Evolutionary conservation across 2,797 vertebrate species (phyloP), one percentile per base, ranked within the genome.

Genomic region (Gobio occitaniae): DNA sequence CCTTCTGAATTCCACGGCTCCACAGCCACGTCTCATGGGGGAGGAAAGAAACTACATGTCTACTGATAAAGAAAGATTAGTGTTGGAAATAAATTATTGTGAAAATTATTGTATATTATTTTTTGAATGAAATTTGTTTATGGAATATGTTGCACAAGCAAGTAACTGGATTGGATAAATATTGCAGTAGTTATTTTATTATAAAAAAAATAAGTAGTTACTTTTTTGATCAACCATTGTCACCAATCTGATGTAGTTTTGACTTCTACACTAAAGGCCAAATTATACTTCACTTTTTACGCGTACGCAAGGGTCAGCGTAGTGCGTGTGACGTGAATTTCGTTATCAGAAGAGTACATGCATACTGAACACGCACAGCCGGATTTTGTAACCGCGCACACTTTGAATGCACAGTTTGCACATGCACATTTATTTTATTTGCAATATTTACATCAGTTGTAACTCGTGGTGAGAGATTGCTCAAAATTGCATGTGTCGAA

Each of bases 1-100:
- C 66, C 84, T 87, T 81, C 82, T 85, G 71, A 89, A 85, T 87
- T 76, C 88, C 83, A 87, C 47, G 61, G 38, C 61, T 87, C 68
- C 32, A 79, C 61, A 74, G 82, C 66, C 78, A 65, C 59, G 17
- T 85, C 38, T 89, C 86, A 89, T 87, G 72, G 86, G 69, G 74
- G 75, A 69, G 72, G 72, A 78, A 77, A 47, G 8, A 84, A 56
- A 77, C 47, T 50, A 12, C 29, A 38, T 74, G 16, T 54, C 54
- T 63, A 19, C 29, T 75, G 47, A 84, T 77, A 82, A 82, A 82
- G 84, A 87, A 86, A 88, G 87, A 88, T 84, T 71, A 77, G 32
- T 13, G 71, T 77, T 54, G 6, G 38, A 59, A 84, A 84, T 56
- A 0, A 59, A 84, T 78, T 59, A 48, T 7, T 36, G 4, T 29